Conservation (phyloP, 2,797 vertebrate genomes). For the Etheostoma perlongum region DNA sequence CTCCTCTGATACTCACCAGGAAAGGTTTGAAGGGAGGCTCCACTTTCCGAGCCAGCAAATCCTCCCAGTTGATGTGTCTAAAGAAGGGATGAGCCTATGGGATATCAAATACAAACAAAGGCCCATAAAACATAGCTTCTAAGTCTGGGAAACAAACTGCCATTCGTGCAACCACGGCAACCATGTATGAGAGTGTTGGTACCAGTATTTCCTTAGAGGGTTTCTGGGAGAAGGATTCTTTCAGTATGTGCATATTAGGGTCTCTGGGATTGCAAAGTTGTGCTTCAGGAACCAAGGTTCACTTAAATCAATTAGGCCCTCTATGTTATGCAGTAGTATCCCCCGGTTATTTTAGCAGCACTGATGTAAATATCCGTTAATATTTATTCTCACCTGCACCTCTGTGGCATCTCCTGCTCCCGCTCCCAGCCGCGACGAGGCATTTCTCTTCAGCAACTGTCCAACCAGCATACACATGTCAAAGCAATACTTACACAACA, state of each 20-base stretch:
- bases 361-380: neutral
- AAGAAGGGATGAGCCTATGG: slow-evolving; percentile 93
- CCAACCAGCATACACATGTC: slow-evolving; percentile 28
- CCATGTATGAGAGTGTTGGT: too few relatives aligned
- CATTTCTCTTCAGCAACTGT: slow-evolving; percentile 98
- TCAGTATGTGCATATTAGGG: too few relatives aligned
- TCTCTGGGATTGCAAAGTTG: neutral
- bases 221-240: neutral
- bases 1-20: slow-evolving; percentile 85
- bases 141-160: slow-evolving; percentile 4
- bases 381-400: slow-evolving; percentile 89
- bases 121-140: neutral
- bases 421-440: slow-evolving; percentile 95
- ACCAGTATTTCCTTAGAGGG: neutral
- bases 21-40: slow-evolving; percentile 98
- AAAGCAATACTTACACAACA: neutral
- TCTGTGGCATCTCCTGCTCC: slow-evolving; percentile 94
- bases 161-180: neutral
- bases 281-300: neutral
- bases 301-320: neutral
- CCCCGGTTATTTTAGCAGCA: too few relatives aligned
- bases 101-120: slow-evolving; percentile 9
- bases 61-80: slow-evolving; percentile 97
- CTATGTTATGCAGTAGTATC: neutral
- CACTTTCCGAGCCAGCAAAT: slow-evolving; percentile 94